phyloP scores from a whole-genome alignment of 2,113 vertebrate species.

The Eonycteris spelaea region DNA sequence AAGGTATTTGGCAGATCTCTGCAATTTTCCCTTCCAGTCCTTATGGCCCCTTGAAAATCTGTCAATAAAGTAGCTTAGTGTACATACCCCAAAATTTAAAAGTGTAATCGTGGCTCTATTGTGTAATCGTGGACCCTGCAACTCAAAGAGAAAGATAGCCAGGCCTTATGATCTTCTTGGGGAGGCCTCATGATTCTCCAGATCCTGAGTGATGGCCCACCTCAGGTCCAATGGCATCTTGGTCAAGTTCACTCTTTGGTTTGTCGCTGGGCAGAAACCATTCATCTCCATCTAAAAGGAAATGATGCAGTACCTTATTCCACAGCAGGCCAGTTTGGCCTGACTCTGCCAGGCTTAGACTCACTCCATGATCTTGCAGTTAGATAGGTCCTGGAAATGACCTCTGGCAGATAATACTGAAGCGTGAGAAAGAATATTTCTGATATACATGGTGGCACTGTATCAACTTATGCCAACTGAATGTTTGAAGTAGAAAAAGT shows the following conservation, averaged over 20 bases:
- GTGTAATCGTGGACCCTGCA: neutral
- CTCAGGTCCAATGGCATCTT: neutral
- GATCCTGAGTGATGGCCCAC: neutral
- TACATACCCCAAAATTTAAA: neutral
- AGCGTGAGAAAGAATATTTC: neutral
- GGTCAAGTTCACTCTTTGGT: neutral
- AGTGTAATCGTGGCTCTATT: neutral
- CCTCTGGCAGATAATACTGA: neutral
- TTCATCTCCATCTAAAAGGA: neutral
- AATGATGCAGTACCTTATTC: neutral
- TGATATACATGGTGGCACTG: neutral
- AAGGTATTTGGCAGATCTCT: neutral
- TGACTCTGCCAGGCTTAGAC: neutral
- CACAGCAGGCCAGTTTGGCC: neutral
- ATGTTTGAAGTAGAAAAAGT: conserved; percentile 18
- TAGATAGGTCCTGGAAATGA: neutral
- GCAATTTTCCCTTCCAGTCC: neutral
- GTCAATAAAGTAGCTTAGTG: neutral
- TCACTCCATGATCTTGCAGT: neutral
- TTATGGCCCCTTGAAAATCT: neutral
- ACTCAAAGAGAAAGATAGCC: neutral
- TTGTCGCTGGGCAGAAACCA: neutral
- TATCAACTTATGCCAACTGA: neutral
- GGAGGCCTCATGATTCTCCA: too few relatives aligned
- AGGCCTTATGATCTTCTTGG: neutral